Evolutionary conservation across 1,140 invertebrate genomes (phyloP).

Genomic region (Leptestheria dahalacensis): DNA sequence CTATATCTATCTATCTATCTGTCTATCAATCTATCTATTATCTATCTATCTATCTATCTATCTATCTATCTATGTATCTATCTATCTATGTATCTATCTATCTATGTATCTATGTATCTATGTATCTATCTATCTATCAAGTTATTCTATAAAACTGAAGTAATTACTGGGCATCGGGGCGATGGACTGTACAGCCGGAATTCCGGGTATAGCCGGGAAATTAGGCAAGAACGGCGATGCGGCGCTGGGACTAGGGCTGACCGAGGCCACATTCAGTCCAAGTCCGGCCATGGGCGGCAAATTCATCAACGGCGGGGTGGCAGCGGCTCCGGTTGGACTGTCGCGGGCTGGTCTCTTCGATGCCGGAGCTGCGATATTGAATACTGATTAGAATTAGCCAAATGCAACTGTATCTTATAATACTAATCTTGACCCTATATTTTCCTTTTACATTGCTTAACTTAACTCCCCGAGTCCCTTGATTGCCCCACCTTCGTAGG

Average conservation of each 20-base stretch:
- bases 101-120: no score
- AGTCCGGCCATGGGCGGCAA: not conserved
- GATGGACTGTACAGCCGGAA: not conserved
- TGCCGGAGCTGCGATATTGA: not conserved
- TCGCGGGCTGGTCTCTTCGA: constrained; percentile 2
- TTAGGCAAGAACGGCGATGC: not conserved
- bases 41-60: no score
- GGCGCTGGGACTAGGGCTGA: constrained; percentile 1
- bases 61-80: no score
- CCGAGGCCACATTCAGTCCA: not conserved
- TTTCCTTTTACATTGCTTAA: no score
- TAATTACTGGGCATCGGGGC: not conserved
- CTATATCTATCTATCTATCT: no score
- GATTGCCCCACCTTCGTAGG: no score
- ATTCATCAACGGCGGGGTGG: not conserved
- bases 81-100: no score
- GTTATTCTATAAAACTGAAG: no score
- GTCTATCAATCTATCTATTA: no score
- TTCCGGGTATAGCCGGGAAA: not conserved
- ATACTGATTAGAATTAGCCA: not conserved
- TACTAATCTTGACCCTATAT: no score
- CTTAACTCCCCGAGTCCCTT: no score
- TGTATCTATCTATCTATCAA: no score
- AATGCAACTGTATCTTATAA: not conserved
- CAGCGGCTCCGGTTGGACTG: not conserved